Base-by-base conservation (phyloP, 1,140 invertebrate genomes). In the Solen grandis region DNA sequence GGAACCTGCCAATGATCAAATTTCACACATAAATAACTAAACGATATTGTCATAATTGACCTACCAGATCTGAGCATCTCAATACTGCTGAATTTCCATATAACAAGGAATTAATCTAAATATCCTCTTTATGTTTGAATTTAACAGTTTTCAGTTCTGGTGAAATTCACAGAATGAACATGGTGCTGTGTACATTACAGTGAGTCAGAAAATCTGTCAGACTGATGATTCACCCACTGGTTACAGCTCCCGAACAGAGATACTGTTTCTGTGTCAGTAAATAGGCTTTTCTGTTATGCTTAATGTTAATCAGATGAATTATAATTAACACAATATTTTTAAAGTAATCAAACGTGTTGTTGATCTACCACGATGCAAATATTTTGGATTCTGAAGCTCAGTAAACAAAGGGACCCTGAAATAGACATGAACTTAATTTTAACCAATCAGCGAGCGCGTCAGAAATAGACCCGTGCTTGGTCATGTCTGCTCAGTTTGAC, bases 381-480 rank as follows among this genome's bases (percentile, higher is more conserved):
- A 46, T 8, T 8, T 8, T 19, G 8, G 41, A 46, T 46, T 46
- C 19, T 19, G 8, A 19, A 46, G 41, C 52, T 54, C 27, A 16
- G 63, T 76, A 65, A 68, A 78, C 75, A 78, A 78, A 78, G 75
- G 65, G 62, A 76, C 62, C 65, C 41, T 54, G 55, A 25, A 78
- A 59, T 46, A n/a, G 50, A 41, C 35, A 74, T 46, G 35, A 35
- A 35, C 29, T 57, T 68, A 59, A 38, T 81, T 76, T 82, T 33
- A 74, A 72, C 84, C 84, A 86, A 86, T 86, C 84, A 86, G 62
- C 83, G 35, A 13, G 22, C 50, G 50, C 84, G 74, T 81, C 55
- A 81, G 54, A 63, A 79, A 83, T 85, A 36, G 81, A 79, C 80
- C 84, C 80, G 75, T 85, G 81, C 84, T 83, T 79, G 84, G 73